Base-by-base conservation (phyloP, 35 echinoderm and acorn worm species). In the Hemicentrotus pulcherrimus region DNA sequence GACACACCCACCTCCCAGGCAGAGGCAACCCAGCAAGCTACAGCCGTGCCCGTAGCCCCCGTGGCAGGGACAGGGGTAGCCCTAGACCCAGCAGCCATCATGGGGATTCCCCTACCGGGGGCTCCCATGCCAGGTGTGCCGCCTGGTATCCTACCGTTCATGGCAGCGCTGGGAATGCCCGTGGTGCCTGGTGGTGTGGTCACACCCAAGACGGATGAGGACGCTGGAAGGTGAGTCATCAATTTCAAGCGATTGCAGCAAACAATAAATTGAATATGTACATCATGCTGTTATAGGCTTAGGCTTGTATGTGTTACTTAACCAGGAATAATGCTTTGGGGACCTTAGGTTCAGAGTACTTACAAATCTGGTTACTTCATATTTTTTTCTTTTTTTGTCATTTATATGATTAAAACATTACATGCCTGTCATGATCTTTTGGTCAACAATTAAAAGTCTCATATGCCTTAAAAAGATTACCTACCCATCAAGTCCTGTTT, bases 131-230 rank as follows among this genome's bases (percentile, higher is more conserved):
- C 52, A 2, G 47, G 32, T 52, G 48, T 85, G 30, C 48, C 58
- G 19, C 47, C n/a, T 58, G 48, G 86, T 10, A 50, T 47, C 33
- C 52, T 95, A 60, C 94, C 86, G 14, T 95, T 94, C 94, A 97
- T 92, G 86, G 94, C 91, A 24, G 41, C 86, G 9, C 95, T 31
- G 14, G 91, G 52, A 31, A 85, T 86, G 35, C 88, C 96, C 13
- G 96, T 86, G 65, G 61, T 85, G 15, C 19, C 31, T 15, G 94
- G 48, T 46, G 86, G 45, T 8, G 52, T 96, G 87, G 86, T 32
- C 28, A 91, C 94, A 6, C 92, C 94, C 13, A 96, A 95, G n/a
- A 97, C 95, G 92, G 95, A 97, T 91, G 95, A 97, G 93, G 95
- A 97, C 30, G 94, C 88, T 31, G 92, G 94, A 55, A 97, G 95